phyloP scores from a whole-genome alignment of 2,113 vertebrate species.

The Stegostoma tigrinum region DNA sequence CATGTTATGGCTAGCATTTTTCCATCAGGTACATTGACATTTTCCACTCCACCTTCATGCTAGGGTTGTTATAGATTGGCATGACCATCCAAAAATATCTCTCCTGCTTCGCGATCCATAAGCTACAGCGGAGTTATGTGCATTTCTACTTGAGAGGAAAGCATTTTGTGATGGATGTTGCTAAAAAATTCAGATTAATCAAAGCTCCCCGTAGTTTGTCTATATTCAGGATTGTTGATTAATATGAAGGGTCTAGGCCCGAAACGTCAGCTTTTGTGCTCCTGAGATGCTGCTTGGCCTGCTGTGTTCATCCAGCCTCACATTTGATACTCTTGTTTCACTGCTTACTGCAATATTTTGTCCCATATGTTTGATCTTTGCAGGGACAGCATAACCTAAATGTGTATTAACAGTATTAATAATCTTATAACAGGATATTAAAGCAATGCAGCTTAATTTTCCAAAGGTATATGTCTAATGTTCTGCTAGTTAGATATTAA shows the following conservation, averaged over 20 bases:
- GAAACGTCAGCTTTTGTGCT: too few species aligned
- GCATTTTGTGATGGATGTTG: neutral
- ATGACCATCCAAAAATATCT: neutral
- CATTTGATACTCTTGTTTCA: too few species aligned
- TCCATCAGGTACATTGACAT: neutral
- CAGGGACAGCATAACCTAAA: neutral
- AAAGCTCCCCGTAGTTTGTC: neutral
- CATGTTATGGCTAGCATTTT: slow-evolving; percentile 11
- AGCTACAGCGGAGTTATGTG: neutral
- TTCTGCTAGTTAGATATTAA: neutral
- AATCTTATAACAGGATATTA: neutral
- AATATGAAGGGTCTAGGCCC: too few species aligned
- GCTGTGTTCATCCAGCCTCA: too few species aligned
- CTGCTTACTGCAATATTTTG: neutral
- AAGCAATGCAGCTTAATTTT: neutral
- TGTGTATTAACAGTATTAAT: neutral
- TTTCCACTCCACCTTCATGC: neutral
- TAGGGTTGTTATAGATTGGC: neutral
- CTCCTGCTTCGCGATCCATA: neutral
- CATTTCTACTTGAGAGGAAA: neutral
- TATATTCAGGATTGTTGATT: neutral
- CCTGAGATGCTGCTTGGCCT: too few species aligned
- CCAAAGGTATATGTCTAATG: neutral
- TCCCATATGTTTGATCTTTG: neutral
- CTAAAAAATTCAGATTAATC: neutral